A percentile compares a stretch with the other conserved stretches of the same genome.
phyloP scores from a whole-genome alignment of 2,113 vertebrate genomes.

The Ptilorrhoa leucosticta region DNA sequence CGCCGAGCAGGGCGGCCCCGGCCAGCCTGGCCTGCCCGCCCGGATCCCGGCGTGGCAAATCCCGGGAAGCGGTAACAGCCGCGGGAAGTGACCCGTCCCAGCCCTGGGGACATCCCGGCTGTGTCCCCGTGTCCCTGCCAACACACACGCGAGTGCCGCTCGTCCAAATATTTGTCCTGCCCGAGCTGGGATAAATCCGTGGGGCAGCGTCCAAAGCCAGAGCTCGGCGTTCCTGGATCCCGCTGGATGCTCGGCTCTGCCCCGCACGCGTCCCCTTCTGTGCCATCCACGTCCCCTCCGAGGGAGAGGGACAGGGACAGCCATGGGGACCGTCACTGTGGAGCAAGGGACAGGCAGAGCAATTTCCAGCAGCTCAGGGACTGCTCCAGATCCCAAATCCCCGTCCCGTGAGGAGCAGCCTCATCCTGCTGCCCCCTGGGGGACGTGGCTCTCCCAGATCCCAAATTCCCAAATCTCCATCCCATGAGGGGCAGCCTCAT shows the following conservation, averaged over 20 bases:
- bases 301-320: background rate
- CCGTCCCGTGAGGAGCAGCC: too few species aligned
- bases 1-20: rapidly evolving
- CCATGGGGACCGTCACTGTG: rapidly evolving
- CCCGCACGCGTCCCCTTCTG: rapidly evolving
- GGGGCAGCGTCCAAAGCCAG: background rate
- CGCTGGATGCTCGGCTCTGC: background rate
- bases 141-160: background rate
- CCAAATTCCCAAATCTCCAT: background rate
- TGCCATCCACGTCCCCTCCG: rapidly evolving
- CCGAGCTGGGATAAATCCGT: background rate
- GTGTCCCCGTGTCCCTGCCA: background rate
- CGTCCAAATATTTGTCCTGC: background rate
- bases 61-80: background rate
- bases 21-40: rapidly evolving
- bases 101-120: background rate
- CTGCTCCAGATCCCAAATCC: background rate
- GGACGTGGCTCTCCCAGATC: too few species aligned
- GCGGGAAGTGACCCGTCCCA: background rate
- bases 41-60: rapidly evolving
- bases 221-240: rapidly evolving
- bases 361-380: rapidly evolving
- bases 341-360: background rate
- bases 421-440: background rate
- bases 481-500: background rate